Evolutionary conservation across 2,888 invertebrate species (phyloP), one percentile per base, ranked within the genome.

Genomic region (Subacronicta megacephala): DNA sequence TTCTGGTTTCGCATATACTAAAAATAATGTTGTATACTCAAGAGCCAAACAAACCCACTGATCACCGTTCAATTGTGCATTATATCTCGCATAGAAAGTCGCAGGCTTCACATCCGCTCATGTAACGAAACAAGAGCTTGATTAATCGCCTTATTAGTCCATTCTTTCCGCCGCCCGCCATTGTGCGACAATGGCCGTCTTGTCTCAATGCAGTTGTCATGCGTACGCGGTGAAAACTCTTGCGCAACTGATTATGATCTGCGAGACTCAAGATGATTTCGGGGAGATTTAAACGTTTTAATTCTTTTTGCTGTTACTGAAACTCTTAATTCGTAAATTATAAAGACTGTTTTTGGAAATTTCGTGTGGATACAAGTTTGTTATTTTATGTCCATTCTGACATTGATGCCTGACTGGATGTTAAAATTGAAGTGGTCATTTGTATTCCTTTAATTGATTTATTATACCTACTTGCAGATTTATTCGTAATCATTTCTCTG

Each of bases 81-180:
- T 52, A 55, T 61, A 38, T 17, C 46, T 42, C 51, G 52, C 44
- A 65, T 70, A 65, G 76, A 81, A 81, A 81, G 77, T 59, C 10
- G 6, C 41, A 37, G 53, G 58, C 72, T 82, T 83, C 78, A 84
- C 87, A 89, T 90, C 85, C 87, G 88, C 81, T 84, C 80, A 85
- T 85, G 83, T 88, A 87, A 90, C 77, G 77, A 77, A 73, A 52
- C 62, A 64, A 83, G 78, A 78, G 79, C 73, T 67, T 83, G 87
- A 84, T 84, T 82, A 82, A 85, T 83, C 77, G 53, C 47, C 75
- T 80, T 83, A 85, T 86, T 83, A 84, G 79, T 72, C 67, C 75
- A 81, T 83, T 81, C 77, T 88, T 87, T 79, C 79, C 79, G 74
- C 66, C 66, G 70, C 38, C 61, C 50, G 66, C 77, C 79, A 84